Percentiles rank a stretch among this genome's conserved stretches.
Evolutionary conservation across 2,797 vertebrate genomes (phyloP).

Genomic region (Lacerta agilis): DNA sequence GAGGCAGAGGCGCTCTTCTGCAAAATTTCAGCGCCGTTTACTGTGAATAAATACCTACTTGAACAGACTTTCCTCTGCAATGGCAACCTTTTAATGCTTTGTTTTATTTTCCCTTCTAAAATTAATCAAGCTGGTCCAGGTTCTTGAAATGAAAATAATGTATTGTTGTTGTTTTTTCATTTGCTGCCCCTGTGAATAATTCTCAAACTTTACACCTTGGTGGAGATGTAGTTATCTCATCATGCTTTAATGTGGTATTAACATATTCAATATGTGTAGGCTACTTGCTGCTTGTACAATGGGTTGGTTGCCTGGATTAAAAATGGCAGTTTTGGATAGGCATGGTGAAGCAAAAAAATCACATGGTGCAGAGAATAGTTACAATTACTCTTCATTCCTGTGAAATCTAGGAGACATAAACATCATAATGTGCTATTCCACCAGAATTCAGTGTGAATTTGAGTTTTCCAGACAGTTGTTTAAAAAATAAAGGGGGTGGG

Average conservation of each 20-base stretch:
- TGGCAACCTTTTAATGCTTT: not conserved
- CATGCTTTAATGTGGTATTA: not conserved
- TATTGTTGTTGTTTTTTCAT: not conserved
- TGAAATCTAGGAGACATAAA: slow-evolving; percentile 7
- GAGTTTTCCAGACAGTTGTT: not conserved
- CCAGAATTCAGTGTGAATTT: not conserved
- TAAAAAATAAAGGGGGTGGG: not conserved
- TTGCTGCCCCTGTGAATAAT: not conserved
- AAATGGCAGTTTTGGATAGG: not conserved
- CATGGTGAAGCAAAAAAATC: not conserved
- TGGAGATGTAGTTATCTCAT: slow-evolving; percentile 7
- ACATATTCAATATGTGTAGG: not conserved
- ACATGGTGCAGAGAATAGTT: not conserved
- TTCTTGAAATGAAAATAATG: not conserved
- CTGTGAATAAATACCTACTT: not conserved
- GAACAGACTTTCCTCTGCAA: not conserved
- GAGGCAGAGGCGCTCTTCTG: not conserved
- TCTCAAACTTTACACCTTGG: not conserved
- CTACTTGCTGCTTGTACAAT: not conserved
- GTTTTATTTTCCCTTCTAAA: slow-evolving; percentile 15
- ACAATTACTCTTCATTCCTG: not conserved
- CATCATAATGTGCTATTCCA: not conserved
- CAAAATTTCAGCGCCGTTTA: not conserved
- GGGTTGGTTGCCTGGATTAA: slow-evolving; percentile 3
- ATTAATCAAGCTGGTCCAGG: not conserved